Percentiles rank a stretch among this genome's conserved stretches.
phyloP scores from a whole-genome alignment of 2,113 vertebrate genomes.

The Malurus cyaneus region DNA sequence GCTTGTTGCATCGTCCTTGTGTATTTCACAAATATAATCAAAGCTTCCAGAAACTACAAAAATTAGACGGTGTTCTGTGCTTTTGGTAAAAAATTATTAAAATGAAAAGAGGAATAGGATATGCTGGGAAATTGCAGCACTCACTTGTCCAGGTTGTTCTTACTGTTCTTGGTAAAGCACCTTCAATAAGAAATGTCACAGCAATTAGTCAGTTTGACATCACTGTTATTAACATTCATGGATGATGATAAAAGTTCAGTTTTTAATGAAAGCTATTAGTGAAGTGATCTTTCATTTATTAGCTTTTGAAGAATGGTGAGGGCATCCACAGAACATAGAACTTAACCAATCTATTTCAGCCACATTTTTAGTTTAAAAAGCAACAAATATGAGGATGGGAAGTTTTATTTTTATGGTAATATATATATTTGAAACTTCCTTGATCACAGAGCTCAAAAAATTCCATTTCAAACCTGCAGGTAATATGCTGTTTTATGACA shows the following conservation, averaged over 20 bases:
- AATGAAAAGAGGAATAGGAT: background rate
- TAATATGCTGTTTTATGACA: background rate
- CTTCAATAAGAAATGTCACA: background rate
- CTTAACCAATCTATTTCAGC: background rate
- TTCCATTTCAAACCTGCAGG: background rate
- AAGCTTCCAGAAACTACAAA: background rate
- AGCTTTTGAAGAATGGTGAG: slow-evolving; percentile 49
- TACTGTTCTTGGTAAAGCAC: background rate
- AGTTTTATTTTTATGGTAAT: background rate
- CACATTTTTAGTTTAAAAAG: slow-evolving; percentile 42
- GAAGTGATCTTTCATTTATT: background rate
- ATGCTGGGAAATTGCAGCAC: background rate
- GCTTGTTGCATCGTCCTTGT: slow-evolving; percentile 19
- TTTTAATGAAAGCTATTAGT: background rate
- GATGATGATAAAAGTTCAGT: background rate
- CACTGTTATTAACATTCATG: background rate
- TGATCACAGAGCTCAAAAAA: background rate
- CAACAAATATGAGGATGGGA: background rate
- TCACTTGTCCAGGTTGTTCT: background rate
- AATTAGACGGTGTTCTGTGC: background rate
- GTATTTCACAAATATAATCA: slow-evolving; percentile 47
- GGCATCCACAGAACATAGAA: slow-evolving; percentile 4
- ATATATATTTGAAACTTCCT: background rate
- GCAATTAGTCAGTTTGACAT: background rate
- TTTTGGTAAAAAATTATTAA: background rate